Percentiles rank a stretch among this genome's conserved stretches.
These are phyloP conservation scores for Heliconius sara DNA, from an alignment of 2,888 invertebrate species.

Conservation along the genomic window DNA sequence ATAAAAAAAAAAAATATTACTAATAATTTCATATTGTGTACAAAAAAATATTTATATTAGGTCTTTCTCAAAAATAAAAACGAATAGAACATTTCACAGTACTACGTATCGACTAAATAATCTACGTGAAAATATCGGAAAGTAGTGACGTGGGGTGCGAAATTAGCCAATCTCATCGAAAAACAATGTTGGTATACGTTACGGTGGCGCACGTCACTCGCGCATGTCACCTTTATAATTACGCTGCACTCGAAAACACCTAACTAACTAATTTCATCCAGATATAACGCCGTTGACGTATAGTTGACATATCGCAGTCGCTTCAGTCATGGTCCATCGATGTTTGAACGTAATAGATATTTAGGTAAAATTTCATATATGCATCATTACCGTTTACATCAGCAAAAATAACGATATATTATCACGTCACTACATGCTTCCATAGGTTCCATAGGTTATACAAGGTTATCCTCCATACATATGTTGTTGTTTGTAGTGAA, in stretches of 20 bases:
- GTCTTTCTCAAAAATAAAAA: background rate
- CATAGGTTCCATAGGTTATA: no score
- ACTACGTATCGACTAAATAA: constrained; percentile 62
- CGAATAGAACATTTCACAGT: background rate
- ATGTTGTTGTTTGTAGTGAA: background rate
- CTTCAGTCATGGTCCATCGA: constrained; percentile 58
- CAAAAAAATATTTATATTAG: background rate
- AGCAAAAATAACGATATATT: background rate
- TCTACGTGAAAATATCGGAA: constrained; percentile 56
- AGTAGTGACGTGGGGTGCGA: constrained; percentile 64
- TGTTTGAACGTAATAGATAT: no score
- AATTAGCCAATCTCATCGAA: constrained; percentile 61
- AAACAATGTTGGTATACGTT: constrained; percentile 59
- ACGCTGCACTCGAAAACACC: constrained; percentile 67
- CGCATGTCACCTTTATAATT: constrained; percentile 72
- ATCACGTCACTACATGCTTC: background rate
- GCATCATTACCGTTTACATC: background rate
- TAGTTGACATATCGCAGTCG: constrained; percentile 60
- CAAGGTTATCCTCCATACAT: background rate
- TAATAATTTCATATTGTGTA: no score
- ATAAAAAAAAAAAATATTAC: no score
- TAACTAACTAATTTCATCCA: constrained; percentile 58
- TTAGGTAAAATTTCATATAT: constrained; percentile 16
- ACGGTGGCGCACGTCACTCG: constrained; percentile 56
- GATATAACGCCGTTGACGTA: constrained; percentile 76